Evolutionary conservation across 2,797 vertebrate genomes (phyloP).

Genomic region (Euthynnus affinis): DNA sequence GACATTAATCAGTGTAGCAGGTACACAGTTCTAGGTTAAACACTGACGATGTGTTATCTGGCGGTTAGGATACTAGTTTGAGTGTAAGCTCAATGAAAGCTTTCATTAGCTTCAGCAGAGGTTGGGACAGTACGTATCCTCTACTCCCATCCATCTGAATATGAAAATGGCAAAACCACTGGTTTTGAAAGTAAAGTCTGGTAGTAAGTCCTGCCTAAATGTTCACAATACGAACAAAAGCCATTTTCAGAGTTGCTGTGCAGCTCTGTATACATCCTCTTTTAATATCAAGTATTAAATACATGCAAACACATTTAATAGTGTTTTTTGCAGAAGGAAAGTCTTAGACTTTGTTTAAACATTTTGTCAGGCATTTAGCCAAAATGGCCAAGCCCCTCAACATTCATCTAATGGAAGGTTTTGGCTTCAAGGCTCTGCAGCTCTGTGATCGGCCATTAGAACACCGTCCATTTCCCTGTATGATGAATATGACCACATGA

Average conservation of each 20-base stretch:
- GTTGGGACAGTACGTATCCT: background rate
- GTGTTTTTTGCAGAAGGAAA: constrained; percentile 44
- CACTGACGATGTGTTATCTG: constrained; percentile 12
- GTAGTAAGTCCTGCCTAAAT: constrained; percentile 19
- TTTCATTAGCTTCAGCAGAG: constrained; percentile 18
- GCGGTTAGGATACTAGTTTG: constrained; percentile 9
- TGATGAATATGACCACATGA: constrained; percentile 36
- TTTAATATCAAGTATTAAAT: constrained; percentile 17
- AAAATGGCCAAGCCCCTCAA: constrained; percentile 36
- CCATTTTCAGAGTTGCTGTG: constrained; percentile 30
- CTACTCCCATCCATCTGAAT: constrained; percentile 16
- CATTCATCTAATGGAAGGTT: constrained; percentile 43
- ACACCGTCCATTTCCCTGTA: constrained; percentile 44
- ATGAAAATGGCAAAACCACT: constrained; percentile 20
- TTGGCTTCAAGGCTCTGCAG: constrained; percentile 27
- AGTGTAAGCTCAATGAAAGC: constrained; percentile 16
- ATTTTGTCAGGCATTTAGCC: constrained; percentile 12
- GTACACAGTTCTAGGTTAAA: constrained; percentile 51
- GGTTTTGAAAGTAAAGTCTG: background rate
- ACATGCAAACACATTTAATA: constrained; percentile 28
- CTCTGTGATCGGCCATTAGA: constrained; percentile 22
- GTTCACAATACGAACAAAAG: constrained; percentile 42
- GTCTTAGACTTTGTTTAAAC: constrained; percentile 37
- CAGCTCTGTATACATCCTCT: constrained; percentile 5
- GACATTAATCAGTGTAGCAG: constrained; percentile 73